Percentiles rank a stretch among this genome's conserved stretches.
Evolutionary conservation across 2,113 vertebrate genomes (phyloP).

Genomic region (Platysternon megacephalum): DNA sequence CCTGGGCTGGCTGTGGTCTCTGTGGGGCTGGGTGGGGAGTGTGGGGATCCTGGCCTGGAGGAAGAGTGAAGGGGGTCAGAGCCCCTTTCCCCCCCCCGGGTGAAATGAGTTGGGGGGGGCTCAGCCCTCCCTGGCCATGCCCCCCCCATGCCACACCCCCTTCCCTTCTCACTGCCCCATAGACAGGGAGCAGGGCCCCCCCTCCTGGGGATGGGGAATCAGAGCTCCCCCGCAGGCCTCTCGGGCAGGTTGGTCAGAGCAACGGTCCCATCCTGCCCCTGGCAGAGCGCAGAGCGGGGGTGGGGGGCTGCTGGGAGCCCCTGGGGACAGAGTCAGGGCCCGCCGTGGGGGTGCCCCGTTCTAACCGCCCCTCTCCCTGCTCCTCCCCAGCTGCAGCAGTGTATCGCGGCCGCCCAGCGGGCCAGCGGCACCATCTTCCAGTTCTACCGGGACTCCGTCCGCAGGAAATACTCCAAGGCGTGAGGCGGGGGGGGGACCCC

Average conservation of each 20-base stretch:
- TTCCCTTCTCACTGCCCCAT: not conserved
- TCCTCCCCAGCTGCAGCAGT: slow-evolving; percentile 86
- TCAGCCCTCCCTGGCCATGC: not conserved
- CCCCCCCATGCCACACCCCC: too few relatives aligned
- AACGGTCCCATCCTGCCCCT: too few relatives aligned
- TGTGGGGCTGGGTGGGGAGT: not conserved
- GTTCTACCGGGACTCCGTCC: slow-evolving; percentile 89
- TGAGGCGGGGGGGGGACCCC: slow-evolving; percentile 43
- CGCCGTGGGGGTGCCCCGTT: not conserved
- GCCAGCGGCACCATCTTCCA: slow-evolving; percentile 86
- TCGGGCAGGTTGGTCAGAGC: too few relatives aligned
- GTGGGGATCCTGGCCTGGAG: not conserved
- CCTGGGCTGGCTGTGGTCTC: not conserved
- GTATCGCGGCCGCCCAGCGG: slow-evolving; percentile 84
- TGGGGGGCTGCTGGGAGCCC: not conserved
- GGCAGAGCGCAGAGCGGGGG: too few relatives aligned
- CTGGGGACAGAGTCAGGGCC: not conserved
- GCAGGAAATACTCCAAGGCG: slow-evolving; percentile 87
- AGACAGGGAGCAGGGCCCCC: not conserved
- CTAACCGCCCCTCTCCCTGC: not conserved
- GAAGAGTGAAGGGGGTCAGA: not conserved
- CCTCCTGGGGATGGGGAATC: too few relatives aligned
- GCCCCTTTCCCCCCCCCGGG: too few relatives aligned
- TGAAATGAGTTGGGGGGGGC: not conserved
- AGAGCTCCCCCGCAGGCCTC: too few relatives aligned